Base-by-base conservation (phyloP, 2,888 invertebrate genomes). In the Troides aeacus region DNA sequence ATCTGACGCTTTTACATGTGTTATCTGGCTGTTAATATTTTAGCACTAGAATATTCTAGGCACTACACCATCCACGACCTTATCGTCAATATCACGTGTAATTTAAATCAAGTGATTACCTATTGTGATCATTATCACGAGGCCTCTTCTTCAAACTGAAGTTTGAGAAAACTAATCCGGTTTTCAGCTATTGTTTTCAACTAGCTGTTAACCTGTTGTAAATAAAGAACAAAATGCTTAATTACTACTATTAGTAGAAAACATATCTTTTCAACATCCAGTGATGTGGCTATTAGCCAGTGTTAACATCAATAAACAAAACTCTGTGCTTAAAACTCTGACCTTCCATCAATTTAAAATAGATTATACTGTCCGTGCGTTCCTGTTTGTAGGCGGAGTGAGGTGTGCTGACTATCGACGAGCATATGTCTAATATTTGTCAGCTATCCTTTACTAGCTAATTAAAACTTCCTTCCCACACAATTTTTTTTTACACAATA, bases 281-380 rank as follows among this genome's bases (percentile, higher is more conserved):
- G 53, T n/a, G 53, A 53, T 53, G 53, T 53, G 53, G 18, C 53
- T 36, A 18, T 24, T 60, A 23, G 70, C 74, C 62, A 66, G 74
- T 77, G 78, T 77, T 77, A 77, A 77, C 75, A 76, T 76, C 79
- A 77, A 72, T 75, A 74, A 76, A 74, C 73, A 71, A 30, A 77
- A 76, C 74, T 71, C 77, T 78, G 78, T 74, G 73, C 78, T 81
- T 78, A 78, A 79, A 78, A 78, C 79, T 75, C 77, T 86, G 90
- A 89, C 90, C 90, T 90, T 90, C 86, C 84, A 84, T 86, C 83
- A 84, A 89, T 88, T 89, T 86, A 88, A 90, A 91, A 90, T 91
- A 91, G 90, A 89, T 84, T 84, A 79, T 42, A 69, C 73, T 73
- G 73, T 76, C 73, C 73, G 76, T 68, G 70, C 66, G 65, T 74